A percentile compares a stretch with the other conserved stretches of the same genome.
Evolutionary conservation across 1,140 invertebrate genomes (phyloP).

Genomic region (Pararge aegeria): DNA sequence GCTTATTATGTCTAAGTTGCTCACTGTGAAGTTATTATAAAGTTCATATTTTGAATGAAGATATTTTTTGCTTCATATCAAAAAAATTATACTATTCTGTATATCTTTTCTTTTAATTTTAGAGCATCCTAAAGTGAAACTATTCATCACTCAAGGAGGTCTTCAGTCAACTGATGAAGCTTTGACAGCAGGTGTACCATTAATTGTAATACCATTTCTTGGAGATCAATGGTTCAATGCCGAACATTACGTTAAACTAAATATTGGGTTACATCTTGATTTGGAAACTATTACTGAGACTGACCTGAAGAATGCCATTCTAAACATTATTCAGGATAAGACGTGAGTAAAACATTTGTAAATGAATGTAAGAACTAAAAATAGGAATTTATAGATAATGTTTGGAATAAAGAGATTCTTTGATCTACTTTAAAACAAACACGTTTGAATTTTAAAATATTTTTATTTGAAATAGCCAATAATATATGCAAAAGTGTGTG

Average conservation of each 20-base stretch:
- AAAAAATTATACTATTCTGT: too few relatives aligned
- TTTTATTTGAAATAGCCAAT: too few relatives aligned
- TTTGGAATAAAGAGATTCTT: too few relatives aligned
- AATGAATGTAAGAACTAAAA: too few relatives aligned
- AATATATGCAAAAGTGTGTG: too few relatives aligned
- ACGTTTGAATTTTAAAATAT: too few relatives aligned
- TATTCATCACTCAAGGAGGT: slow-evolving; percentile 61
- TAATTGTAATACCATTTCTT: slow-evolving; percentile 43
- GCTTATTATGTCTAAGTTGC: too few relatives aligned
- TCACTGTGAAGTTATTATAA: too few relatives aligned
- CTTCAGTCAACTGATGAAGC: slow-evolving; percentile 49
- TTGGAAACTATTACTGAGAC: slow-evolving; percentile 40
- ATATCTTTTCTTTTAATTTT: not conserved
- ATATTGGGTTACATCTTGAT: slow-evolving; percentile 44
- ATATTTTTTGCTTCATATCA: too few relatives aligned
- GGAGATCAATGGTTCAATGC: slow-evolving; percentile 55
- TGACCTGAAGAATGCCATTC: slow-evolving; percentile 20
- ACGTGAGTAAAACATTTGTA: slow-evolving; percentile 21
- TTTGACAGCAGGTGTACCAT: slow-evolving; percentile 31
- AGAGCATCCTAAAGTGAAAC: slow-evolving; percentile 38
- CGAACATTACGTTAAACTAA: slow-evolving; percentile 36
- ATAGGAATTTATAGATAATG: too few relatives aligned
- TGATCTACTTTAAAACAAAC: too few relatives aligned
- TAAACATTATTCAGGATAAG: slow-evolving; percentile 26
- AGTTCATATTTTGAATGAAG: too few relatives aligned